Conservation (phyloP, 1,140 invertebrate genomes). For the Eulimnadia texana region DNA sequence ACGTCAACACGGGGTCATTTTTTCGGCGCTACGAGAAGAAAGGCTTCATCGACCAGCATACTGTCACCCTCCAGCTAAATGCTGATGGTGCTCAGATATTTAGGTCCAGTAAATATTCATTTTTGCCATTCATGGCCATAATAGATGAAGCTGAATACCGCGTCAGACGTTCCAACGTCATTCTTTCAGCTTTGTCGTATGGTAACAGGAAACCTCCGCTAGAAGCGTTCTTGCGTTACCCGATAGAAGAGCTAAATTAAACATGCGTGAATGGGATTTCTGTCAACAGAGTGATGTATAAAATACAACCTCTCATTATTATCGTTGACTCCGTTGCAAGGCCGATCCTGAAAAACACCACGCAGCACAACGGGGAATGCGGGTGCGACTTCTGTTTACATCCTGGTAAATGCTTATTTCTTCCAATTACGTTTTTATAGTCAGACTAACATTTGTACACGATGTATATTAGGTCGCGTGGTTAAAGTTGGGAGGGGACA, state of each 20-base stretch:
- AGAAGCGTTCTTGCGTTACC: background rate
- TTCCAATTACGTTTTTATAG: background rate
- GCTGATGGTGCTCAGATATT: background rate
- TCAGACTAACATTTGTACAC: background rate
- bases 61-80: conserved; percentile 2
- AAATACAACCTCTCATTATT: background rate
- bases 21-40: background rate
- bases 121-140: background rate
- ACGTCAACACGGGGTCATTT: background rate
- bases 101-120: background rate
- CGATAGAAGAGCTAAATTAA: background rate
- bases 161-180: background rate
- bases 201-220: background rate
- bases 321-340: conserved; percentile 1
- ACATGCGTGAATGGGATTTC: background rate
- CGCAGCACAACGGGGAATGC: background rate
- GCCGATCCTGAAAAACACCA: background rate
- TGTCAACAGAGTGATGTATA: background rate
- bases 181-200: background rate
- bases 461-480: background rate
- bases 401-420: background rate
- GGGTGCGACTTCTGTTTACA: background rate
- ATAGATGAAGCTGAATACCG: background rate
- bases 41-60: background rate
- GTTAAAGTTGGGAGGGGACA: background rate